These are phyloP conservation scores for Schlechtendalia chinensis DNA, from an alignment of 1,140 invertebrate genomes.

Conservation along the genomic window DNA sequence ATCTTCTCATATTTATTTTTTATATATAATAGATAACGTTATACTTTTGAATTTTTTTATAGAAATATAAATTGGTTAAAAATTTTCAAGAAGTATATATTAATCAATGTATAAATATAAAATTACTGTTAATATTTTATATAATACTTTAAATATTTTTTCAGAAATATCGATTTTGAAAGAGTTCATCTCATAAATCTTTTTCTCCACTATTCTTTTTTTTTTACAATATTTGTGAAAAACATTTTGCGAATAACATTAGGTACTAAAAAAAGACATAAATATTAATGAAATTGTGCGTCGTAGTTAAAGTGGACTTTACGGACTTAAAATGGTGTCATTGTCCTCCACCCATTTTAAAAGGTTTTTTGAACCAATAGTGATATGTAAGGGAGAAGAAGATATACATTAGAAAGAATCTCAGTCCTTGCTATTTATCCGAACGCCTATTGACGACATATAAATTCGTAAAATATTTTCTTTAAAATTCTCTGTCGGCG, in stretches of 20 bases:
- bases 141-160: neutral
- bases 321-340: neutral
- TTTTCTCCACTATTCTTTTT: neutral
- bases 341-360: neutral
- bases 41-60: neutral
- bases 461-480: neutral
- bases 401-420: no score
- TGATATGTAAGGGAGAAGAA: neutral
- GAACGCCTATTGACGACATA: no score
- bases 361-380: neutral
- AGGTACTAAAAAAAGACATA: neutral
- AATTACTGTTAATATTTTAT: neutral
- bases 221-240: neutral
- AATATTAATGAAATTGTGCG: neutral
- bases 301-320: neutral
- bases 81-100: neutral
- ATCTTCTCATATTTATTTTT: neutral
- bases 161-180: neutral
- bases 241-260: neutral
- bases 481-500: no score
- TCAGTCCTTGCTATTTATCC: no score
- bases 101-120: neutral
- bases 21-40: neutral
- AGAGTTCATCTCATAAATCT: neutral
- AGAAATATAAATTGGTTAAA: no score